Evolutionary conservation across 2,797 vertebrate species (phyloP), one percentile per base, ranked within the genome.

Genomic region (Rhabdophis nuchalis): DNA sequence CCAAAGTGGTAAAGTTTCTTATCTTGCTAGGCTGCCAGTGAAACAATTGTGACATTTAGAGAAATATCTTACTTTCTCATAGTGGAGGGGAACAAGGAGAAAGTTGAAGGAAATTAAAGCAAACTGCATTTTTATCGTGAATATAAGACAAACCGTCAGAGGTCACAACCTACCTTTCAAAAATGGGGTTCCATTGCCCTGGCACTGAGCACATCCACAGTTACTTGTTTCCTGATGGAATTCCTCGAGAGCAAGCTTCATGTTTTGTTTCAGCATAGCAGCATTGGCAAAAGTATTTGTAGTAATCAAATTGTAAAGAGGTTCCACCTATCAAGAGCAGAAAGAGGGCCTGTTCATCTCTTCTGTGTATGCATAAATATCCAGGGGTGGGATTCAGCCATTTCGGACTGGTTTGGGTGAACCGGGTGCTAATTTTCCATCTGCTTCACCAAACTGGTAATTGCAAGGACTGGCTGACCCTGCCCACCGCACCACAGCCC

Each of bases 161-260:
- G 7, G 25, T 27, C 86, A 86, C 89, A n/a, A 2, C 46, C 91
- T 97, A 99, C 99, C 99, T 98, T 92, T 98, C 56, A 99, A 96
- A 86, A 98, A 95, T 5, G 98, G 97, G n/a, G 98, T 92, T 61
- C 99, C 99, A 0, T 99, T 99, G 94, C 98, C 98, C 0, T 41
- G 97, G 95, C 99, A 99, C 0, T 98, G 98, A 36, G 97, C 96
- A 52, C 99, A 99, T 58, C 46, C 98, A 87, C 99, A 99, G 5
- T 98, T 92, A 60, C 97, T 98, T 32, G 89, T 97, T 97, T 99
- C 99, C 11, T 56, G 95, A 96, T 98, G 97, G 96, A 98, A 98
- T 95, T 99, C 98, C 0, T 97, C 96, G 93, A 99, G 96, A 1
- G 98, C 98, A 87, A 90, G 97, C 57, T 95, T 98, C 96, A 99